Conservation (phyloP, 2,797 vertebrate genomes). For the Acestrorhynchus altus region DNA sequence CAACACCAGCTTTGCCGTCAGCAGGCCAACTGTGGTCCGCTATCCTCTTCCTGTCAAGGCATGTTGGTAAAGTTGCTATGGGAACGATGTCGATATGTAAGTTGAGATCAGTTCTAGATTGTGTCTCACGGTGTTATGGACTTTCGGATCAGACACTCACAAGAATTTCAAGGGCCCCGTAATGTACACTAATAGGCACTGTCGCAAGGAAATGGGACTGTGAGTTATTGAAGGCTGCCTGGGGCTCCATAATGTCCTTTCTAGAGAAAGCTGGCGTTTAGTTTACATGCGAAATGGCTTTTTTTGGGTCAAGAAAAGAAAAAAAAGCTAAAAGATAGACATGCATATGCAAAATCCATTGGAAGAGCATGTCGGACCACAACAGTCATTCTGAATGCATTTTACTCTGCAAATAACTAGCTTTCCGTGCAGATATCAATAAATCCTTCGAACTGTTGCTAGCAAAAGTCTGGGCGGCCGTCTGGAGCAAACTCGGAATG, state of each 20-base stretch:
- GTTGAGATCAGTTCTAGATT: background rate
- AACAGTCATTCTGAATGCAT: conserved; percentile 22
- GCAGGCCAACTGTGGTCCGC: too few species aligned
- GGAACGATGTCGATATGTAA: too few species aligned
- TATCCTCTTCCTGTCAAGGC: too few species aligned
- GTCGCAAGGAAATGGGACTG: conserved; percentile 3
- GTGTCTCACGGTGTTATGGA: too few species aligned
- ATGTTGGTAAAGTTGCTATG: too few species aligned
- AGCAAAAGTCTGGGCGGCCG: conserved; percentile 2
- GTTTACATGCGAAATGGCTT: conserved; percentile 20
- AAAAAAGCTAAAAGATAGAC: conserved; percentile 6
- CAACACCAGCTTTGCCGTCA: too few species aligned
- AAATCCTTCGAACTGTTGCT: conserved; percentile 41
- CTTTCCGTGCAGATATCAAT: conserved; percentile 50
- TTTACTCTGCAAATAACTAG: conserved; percentile 48
- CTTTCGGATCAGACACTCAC: background rate
- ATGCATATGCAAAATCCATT: conserved; percentile 36
- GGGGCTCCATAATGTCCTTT: background rate
- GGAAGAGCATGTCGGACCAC: conserved; percentile 2
- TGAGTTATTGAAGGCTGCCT: conserved; percentile 6
- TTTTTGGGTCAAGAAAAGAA: background rate
- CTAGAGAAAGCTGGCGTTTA: background rate
- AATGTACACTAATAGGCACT: background rate
- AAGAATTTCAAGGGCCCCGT: background rate
- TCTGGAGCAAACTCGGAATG: conserved; percentile 25